phyloP scores from a whole-genome alignment of 2,888 invertebrate species.

The Thecocarcelia acutangulata region DNA sequence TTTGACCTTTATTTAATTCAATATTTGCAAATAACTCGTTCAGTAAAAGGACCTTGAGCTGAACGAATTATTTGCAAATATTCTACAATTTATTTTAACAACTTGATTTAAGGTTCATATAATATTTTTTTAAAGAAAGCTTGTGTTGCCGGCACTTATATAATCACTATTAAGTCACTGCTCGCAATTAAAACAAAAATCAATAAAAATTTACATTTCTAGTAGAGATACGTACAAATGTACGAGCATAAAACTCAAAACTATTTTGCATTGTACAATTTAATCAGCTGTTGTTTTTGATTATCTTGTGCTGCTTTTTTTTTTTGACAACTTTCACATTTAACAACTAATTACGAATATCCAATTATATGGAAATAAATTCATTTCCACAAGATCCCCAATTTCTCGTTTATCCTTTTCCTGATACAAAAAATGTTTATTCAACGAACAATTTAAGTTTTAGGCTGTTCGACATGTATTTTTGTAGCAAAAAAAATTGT shows the following conservation, averaged over 20 bases:
- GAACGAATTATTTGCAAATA: too few relatives aligned
- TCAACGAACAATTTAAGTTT: constrained; percentile 5
- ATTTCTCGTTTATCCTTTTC: neutral
- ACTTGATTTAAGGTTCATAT: too few relatives aligned
- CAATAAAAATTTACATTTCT: too few relatives aligned
- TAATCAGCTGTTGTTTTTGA: neutral
- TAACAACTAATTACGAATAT: constrained; percentile 23
- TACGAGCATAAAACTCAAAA: neutral
- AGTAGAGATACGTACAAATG: neutral
- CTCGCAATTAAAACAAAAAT: too few relatives aligned
- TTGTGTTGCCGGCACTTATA: too few relatives aligned
- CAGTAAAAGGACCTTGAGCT: too few relatives aligned
- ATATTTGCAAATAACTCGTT: too few relatives aligned
- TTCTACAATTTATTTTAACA: too few relatives aligned
- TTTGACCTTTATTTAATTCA: too few relatives aligned
- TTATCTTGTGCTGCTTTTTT: neutral
- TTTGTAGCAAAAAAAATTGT: neutral
- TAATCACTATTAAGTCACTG: too few relatives aligned
- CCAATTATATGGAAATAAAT: constrained; percentile 11
- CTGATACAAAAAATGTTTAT: neutral
- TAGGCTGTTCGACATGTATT: constrained; percentile 14
- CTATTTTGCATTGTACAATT: neutral
- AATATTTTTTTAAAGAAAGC: too few relatives aligned
- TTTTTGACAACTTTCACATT: constrained; percentile 1
- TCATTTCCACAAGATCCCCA: constrained; percentile 3